These are phyloP conservation scores for Platycercus adscitus DNA, from an alignment of 2,113 vertebrate species.

Conservation along the genomic window DNA sequence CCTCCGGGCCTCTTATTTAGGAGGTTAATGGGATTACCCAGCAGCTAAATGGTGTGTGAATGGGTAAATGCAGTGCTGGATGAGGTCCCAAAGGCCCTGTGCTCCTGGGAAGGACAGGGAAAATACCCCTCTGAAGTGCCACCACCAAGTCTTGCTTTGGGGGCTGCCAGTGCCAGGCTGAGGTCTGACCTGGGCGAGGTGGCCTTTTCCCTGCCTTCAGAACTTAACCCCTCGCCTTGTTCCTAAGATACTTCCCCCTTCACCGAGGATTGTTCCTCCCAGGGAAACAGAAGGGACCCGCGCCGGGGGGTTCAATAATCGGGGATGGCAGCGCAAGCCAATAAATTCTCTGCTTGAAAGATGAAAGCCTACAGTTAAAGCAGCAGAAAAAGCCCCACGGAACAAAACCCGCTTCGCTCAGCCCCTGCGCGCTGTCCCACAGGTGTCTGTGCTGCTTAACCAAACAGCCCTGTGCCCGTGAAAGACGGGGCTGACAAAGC, in stretches of 20 bases:
- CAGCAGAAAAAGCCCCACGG: not conserved
- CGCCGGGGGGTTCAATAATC: constrained; percentile 28
- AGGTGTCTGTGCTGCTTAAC: constrained; percentile 62
- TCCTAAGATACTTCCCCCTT: constrained; percentile 6
- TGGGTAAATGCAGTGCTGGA: not conserved
- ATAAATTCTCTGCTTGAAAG: constrained; percentile 72
- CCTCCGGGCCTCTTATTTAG: not conserved
- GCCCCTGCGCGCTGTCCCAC: constrained; percentile 26
- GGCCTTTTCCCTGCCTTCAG: not conserved
- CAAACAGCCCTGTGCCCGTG: constrained; percentile 60
- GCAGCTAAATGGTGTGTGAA: not conserved
- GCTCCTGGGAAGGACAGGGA: not conserved
- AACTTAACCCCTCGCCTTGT: not conserved
- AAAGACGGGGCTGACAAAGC: constrained; percentile 56
- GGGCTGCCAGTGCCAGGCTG: not conserved
- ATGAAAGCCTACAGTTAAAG: constrained; percentile 65
- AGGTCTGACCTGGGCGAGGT: not conserved
- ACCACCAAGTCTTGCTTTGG: not conserved
- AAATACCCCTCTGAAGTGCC: not conserved
- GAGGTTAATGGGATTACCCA: not conserved
- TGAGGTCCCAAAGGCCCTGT: not conserved
- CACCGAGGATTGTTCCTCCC: not conserved
- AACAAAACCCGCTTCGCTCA: not conserved
- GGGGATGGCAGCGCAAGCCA: constrained; percentile 32
- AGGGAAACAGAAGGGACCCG: not conserved